Base-by-base conservation (phyloP, 2,888 invertebrate species). In the Chirona hameri region DNA sequence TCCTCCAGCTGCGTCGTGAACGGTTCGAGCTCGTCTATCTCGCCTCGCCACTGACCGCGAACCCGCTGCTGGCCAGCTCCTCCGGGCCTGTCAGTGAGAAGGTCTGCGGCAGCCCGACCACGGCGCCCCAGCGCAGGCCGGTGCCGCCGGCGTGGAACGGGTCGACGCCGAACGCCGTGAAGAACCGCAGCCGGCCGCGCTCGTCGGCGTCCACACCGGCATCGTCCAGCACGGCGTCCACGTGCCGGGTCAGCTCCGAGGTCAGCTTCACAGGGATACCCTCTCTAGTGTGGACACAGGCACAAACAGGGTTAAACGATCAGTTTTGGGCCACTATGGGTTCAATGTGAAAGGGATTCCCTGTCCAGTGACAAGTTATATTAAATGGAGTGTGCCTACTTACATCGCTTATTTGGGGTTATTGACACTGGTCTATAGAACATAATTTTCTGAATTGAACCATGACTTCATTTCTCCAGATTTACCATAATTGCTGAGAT, bases 111-210 rank as follows among this genome's bases (percentile, higher is more conserved):
- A 76, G 76, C 21, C 76, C 76, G 39, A 76, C 24, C 9, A 46
- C 76, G 76, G 39, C 76, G 46, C 76, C 76, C 76, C 76, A 76
- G 21, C 76, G 76, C 76, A 76, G 18, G 5, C 76, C 12, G 7
- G 76, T 76, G 31, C 10, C 21, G 76, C 76, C 76, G 21, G 76
- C 76, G 76, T 76, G 76, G 39, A 46, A 39, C 39, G 27, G 76
- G 24, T 76, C 76, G 76, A 39, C 76, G 24, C 76, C 76, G 76
- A 76, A 76, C 76, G 76, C 39, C 76, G 76, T 76, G 76, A 76
- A 76, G 76, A 76, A 76, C 39, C 76, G 76, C 46, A 76, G 76
- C 24, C 21, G 39, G 15, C 10, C 1, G 21, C 76, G 76, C 76
- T 76, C 76, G 14, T 76, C 76, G 21, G n/a, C 39, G 12, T 76